phyloP scores from a whole-genome alignment of 2,888 invertebrate species.

The Cremastinae sp. region DNA sequence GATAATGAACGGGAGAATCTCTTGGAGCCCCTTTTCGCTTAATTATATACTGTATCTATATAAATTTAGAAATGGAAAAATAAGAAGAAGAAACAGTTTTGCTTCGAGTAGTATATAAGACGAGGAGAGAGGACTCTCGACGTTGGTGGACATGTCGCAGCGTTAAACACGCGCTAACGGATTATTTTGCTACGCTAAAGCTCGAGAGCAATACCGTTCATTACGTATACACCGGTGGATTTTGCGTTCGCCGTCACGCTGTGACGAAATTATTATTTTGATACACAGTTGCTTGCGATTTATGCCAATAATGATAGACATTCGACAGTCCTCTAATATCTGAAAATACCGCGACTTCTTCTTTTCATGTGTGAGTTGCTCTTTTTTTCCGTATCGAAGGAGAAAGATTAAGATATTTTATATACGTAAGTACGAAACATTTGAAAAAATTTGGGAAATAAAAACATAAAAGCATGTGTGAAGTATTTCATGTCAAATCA shows the following conservation, averaged over 20 bases:
- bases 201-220: conserved; percentile 27
- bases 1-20: conserved; percentile 21
- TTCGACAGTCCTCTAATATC: neutral
- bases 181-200: conserved; percentile 27
- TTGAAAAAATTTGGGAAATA: too few relatives aligned
- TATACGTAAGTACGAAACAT: too few relatives aligned
- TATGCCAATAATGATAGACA: conserved; percentile 6
- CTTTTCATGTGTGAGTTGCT: too few relatives aligned
- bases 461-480: too few relatives aligned
- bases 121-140: conserved; percentile 11
- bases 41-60: conserved; percentile 10
- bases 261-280: conserved; percentile 30
- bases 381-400: too few relatives aligned
- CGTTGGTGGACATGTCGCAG: conserved; percentile 29
- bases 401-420: too few relatives aligned
- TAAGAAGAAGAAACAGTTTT: neutral
- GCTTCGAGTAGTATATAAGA: too few relatives aligned
- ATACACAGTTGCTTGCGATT: conserved; percentile 9
- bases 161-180: conserved; percentile 49
- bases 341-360: too few relatives aligned
- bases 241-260: conserved; percentile 27
- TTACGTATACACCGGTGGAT: conserved; percentile 25
- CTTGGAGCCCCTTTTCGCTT: neutral
- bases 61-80: conserved; percentile 12
- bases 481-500: too few relatives aligned